Conservation (phyloP, 1,140 invertebrate species). For the Colletes gigas region DNA sequence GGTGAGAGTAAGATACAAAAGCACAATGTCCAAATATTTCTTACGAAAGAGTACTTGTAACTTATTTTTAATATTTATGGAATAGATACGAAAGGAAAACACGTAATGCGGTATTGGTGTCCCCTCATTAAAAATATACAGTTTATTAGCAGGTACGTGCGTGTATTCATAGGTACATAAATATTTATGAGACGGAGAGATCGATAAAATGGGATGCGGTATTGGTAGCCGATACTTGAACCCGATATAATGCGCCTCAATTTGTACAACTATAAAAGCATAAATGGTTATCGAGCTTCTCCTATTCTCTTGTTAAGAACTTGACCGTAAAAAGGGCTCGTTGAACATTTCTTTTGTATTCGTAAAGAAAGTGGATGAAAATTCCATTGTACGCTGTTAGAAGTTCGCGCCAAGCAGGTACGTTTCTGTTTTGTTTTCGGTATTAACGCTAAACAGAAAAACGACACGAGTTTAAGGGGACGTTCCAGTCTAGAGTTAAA, state of each 20-base stretch:
- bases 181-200: constrained; percentile 14
- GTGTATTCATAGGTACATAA: constrained; percentile 15
- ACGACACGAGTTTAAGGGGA: no score
- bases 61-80: background rate
- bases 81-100: background rate
- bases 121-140: constrained; percentile 26
- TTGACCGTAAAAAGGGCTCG: background rate
- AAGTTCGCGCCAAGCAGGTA: no score
- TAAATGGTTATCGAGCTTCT: constrained; percentile 5
- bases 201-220: constrained; percentile 30
- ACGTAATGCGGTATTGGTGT: background rate
- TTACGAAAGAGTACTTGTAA: no score
- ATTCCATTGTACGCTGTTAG: background rate
- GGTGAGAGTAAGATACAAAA: no score
- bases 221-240: constrained; percentile 8
- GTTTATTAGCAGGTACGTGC: constrained; percentile 10
- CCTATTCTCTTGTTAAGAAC: background rate
- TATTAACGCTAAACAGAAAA: no score
- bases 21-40: no score
- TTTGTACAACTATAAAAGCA: constrained; percentile 15
- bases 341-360: background rate
- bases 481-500: no score
- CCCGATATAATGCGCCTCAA: constrained; percentile 9
- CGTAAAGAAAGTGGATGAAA: background rate
- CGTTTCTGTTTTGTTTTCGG: background rate